A percentile compares a stretch with the other conserved stretches of the same genome.
Conservation (phyloP, 2,888 invertebrate species). For the Leptopilina drosophilae region DNA sequence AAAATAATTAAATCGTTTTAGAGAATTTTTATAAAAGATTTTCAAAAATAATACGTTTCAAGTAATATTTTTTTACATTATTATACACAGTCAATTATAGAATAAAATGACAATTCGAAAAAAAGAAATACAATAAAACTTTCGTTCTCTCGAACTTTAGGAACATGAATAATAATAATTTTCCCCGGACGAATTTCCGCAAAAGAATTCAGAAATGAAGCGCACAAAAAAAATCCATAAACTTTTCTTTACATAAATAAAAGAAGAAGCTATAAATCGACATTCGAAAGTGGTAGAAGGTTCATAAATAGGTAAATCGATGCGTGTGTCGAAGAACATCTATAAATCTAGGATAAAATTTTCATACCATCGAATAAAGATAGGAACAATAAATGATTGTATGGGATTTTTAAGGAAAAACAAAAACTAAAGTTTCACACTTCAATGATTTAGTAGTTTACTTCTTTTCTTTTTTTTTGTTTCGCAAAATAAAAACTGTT, state of each 20-base stretch:
- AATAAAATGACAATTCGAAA: too few species aligned
- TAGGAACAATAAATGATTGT: constrained; percentile 5
- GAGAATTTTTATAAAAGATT: too few species aligned
- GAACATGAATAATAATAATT: too few species aligned
- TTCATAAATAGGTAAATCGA: constrained; percentile 14
- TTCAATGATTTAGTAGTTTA: not conserved
- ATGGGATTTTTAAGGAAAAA: not conserved
- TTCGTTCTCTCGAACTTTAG: too few species aligned
- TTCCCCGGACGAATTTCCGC: too few species aligned
- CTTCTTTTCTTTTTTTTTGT: not conserved
- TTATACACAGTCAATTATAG: too few species aligned
- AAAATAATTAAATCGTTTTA: too few species aligned
- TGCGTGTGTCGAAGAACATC: constrained; percentile 1
- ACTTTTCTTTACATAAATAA: constrained; percentile 11
- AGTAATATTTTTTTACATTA: too few species aligned
- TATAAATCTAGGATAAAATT: constrained; percentile 9
- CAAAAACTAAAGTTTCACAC: not conserved
- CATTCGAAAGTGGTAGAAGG: constrained; percentile 14
- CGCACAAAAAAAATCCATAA: not conserved
- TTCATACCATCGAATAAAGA: constrained; percentile 14
- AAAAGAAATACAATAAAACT: too few species aligned
- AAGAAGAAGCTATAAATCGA: constrained; percentile 14
- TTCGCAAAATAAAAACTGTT: not conserved
- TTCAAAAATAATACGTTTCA: too few species aligned
- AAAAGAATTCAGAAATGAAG: not conserved